Base-by-base conservation (phyloP, 1,140 invertebrate species). In the Brachionus manjavacas region DNA sequence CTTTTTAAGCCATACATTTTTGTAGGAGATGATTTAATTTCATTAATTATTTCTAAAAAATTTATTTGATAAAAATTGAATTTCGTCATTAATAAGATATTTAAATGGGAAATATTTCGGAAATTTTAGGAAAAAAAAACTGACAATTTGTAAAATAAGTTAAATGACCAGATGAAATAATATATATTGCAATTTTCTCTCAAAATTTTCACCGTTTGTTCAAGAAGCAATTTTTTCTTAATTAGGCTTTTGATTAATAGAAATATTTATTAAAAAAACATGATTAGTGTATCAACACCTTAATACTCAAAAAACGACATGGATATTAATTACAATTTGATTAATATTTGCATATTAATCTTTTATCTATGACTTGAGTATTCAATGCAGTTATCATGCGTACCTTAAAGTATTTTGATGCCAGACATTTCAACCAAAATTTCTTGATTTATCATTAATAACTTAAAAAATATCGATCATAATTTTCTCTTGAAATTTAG, bases 241-340 rank as follows among this genome's bases (percentile, higher is more conserved):
- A 60, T 60, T 60, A 20, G 52, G 25, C 20, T 60, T 60, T 60
- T 60, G 52, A 60, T 60, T 60, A 60, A 60, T 60, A 60, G 52
- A 60, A 60, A 20, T 60, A 39, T 41, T 72, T 72, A 72, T 72
- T 72, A 41, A 72, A 72, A 72, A 72, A 72, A 72, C 68, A 72
- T 72, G 68, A 39, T 41, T 68, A 39, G 68, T 72, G 68, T 72
- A 72, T 72, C 68, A 72, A 39, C 68, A 72, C 68, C 68, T 41
- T 41, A 39, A 16, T 72, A 39, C 31, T 72, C 1, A n/a, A 72
- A 72, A 72, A 72, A 72, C 43, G 68, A 72, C 68, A 72, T 72
- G 68, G 12, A 72, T 72, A 72, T 72, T 72, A 39, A 39, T 72
- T 72, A 39, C n/a, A 39, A 39, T 72, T 72, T 72, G 68, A 72